Conservation (phyloP, 2,113 vertebrate species). For the Gavia stellata region DNA sequence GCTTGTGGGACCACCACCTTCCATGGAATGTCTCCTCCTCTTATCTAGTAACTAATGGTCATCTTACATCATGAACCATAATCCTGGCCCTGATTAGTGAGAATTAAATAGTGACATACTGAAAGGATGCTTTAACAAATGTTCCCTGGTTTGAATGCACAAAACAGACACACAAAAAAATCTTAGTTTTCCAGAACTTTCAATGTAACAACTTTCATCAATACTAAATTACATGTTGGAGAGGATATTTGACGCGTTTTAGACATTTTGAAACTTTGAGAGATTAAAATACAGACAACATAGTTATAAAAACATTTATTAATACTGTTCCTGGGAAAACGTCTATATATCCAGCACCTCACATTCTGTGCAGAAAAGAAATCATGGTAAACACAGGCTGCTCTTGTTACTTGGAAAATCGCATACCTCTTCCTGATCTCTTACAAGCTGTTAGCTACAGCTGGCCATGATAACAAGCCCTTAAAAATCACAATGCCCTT, state of each 20-base stretch:
- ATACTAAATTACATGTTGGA: neutral
- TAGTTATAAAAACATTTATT: neutral
- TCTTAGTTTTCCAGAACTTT: neutral
- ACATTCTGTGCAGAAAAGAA: slow-evolving; percentile 2
- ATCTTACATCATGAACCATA: neutral
- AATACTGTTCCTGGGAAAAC: neutral
- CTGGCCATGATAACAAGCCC: slow-evolving; percentile 47
- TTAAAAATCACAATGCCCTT: slow-evolving; percentile 53
- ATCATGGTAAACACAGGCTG: neutral
- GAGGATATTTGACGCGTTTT: neutral
- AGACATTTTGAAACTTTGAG: neutral
- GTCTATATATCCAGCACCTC: neutral
- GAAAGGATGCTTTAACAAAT: neutral
- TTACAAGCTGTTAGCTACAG: slow-evolving; percentile 54
- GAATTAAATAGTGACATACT: neutral
- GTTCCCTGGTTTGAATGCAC: neutral
- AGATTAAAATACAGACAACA: neutral
- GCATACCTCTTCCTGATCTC: slow-evolving; percentile 38
- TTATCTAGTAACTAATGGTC: neutral
- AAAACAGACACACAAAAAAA: neutral
- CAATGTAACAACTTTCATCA: neutral
- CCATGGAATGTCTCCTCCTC: neutral
- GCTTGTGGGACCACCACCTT: neutral
- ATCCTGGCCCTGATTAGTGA: neutral
- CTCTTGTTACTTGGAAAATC: slow-evolving; percentile 32